phyloP scores from a whole-genome alignment of 2,888 invertebrate species.

The Pediacus dermestoides region DNA sequence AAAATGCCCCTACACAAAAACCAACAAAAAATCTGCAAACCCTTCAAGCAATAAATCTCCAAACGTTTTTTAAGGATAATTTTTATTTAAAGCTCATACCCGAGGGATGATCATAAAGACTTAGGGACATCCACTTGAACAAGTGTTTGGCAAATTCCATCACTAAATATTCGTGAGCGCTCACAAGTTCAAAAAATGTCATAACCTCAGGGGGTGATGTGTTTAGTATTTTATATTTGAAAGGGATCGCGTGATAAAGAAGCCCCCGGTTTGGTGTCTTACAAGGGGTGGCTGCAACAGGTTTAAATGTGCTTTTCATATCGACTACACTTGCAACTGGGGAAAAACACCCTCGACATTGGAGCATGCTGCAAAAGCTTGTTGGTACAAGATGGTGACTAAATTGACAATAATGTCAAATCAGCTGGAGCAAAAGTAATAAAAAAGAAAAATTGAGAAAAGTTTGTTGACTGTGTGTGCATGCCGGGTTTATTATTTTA shows the following conservation, averaged over 20 bases:
- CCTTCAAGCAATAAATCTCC: no score
- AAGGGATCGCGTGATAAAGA: slow-evolving; percentile 34
- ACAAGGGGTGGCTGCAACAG: slow-evolving; percentile 40
- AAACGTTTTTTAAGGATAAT: slow-evolving; percentile 23
- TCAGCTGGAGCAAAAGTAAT: no score
- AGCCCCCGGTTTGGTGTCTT: slow-evolving; percentile 29
- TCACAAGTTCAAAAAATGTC: slow-evolving; percentile 37
- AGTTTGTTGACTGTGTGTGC: no score
- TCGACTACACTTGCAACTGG: slow-evolving; percentile 37
- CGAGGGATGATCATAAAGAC: slow-evolving; percentile 26
- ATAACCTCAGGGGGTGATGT: slow-evolving; percentile 36
- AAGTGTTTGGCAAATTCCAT: slow-evolving; percentile 36
- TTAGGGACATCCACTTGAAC: slow-evolving; percentile 24
- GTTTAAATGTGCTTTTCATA: slow-evolving; percentile 47
- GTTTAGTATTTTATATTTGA: slow-evolving; percentile 35
- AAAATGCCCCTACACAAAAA: no score
- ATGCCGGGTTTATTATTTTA: no score
- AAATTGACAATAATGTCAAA: no score
- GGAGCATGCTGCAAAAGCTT: no score
- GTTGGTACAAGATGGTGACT: no score
- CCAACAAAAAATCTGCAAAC: no score
- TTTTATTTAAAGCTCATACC: slow-evolving; percentile 32
- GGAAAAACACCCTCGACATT: slow-evolving; percentile 32
- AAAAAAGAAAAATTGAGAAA: no score
- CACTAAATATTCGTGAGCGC: slow-evolving; percentile 31